phyloP scores from a whole-genome alignment of 2,888 invertebrate species.

The Sabellastarte sp. region DNA sequence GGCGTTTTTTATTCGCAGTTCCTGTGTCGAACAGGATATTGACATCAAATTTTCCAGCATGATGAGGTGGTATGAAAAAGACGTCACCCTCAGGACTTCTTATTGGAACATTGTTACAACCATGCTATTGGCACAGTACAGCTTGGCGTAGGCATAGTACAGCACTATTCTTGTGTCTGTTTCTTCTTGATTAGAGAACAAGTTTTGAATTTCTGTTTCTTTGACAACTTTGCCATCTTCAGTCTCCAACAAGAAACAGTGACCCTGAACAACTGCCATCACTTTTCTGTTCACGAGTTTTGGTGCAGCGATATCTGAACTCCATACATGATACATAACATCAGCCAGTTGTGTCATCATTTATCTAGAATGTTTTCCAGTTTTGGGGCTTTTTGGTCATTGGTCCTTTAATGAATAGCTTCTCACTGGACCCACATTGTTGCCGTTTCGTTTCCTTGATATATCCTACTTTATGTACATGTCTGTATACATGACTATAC shows the following conservation, averaged over 20 bases:
- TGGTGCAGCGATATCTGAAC: background rate
- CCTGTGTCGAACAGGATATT: too few species aligned
- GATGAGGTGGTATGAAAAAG: too few species aligned
- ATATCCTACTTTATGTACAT: background rate
- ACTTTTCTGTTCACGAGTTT: background rate
- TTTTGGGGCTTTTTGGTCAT: conserved; percentile 4
- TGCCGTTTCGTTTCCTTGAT: conserved; percentile 1
- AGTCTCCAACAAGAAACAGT: background rate
- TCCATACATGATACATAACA: background rate
- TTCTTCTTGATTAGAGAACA: conserved; percentile 5
- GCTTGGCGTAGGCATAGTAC: background rate
- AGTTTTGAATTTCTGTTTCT: background rate
- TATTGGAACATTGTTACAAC: too few species aligned
- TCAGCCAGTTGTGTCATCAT: background rate
- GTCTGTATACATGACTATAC: conserved; percentile 5
- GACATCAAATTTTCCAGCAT: too few species aligned
- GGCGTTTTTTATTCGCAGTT: too few species aligned
- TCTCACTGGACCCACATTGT: conserved; percentile 1
- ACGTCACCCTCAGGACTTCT: too few species aligned
- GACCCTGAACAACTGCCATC: background rate
- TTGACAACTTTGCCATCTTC: background rate
- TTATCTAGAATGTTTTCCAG: background rate
- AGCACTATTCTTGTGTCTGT: conserved; percentile 5
- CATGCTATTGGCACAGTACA: too few species aligned
- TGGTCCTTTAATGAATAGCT: background rate